Conservation (phyloP, 2,888 invertebrate species). For the Drosophila suboccidentalis region DNA sequence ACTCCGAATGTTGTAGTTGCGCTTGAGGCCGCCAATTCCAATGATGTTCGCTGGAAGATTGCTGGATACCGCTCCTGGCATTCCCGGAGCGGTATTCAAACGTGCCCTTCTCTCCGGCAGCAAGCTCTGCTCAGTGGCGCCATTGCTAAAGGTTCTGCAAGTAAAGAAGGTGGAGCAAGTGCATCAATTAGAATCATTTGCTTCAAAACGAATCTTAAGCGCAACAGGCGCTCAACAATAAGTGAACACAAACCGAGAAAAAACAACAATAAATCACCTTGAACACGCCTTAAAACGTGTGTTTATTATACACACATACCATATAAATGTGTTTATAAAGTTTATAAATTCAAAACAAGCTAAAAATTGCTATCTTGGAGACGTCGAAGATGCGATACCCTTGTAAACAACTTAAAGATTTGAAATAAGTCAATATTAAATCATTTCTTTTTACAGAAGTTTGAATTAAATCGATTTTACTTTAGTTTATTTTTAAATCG, state of each 20-base stretch:
- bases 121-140: constrained; percentile 78
- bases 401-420: background rate
- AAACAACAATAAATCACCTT: constrained; percentile 6
- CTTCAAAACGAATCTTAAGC: constrained; percentile 50
- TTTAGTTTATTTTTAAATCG: constrained; percentile 10
- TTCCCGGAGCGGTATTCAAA: constrained; percentile 84
- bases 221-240: constrained; percentile 72
- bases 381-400: background rate
- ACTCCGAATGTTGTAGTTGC: constrained; percentile 79
- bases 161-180: background rate
- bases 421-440: too few species aligned
- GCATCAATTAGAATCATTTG: constrained; percentile 33
- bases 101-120: constrained; percentile 83
- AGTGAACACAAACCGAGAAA: constrained; percentile 6
- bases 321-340: background rate
- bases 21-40: constrained; percentile 69
- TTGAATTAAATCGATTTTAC: background rate
- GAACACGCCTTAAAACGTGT: constrained; percentile 4
- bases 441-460: too few species aligned
- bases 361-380: background rate
- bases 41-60: constrained; percentile 46
- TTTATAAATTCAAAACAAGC: background rate
- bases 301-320: constrained; percentile 1
- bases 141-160: constrained; percentile 86
- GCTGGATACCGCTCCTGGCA: constrained; percentile 63